Conservation (phyloP, 2,888 invertebrate species). For the Catocala fraxini region DNA sequence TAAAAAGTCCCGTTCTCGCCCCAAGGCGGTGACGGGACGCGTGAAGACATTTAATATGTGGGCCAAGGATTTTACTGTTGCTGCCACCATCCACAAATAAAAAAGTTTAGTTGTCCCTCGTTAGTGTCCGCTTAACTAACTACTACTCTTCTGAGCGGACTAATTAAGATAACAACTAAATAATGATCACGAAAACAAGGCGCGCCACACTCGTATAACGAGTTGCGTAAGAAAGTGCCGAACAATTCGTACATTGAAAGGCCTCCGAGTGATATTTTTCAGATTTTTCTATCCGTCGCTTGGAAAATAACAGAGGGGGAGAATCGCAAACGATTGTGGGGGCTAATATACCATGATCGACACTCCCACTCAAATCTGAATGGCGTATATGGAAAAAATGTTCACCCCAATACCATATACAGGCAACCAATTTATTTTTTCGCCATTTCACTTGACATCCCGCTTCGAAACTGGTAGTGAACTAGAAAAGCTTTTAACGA, state of each 20-base stretch:
- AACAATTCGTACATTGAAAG: conserved; percentile 18
- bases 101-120: conserved; percentile 32
- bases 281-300: conserved; percentile 24
- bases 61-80: conserved; percentile 38
- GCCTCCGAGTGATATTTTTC: conserved; percentile 27
- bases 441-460: conserved; percentile 27
- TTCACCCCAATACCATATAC: conserved; percentile 35
- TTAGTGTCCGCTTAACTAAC: conserved; percentile 26
- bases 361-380: conserved; percentile 39
- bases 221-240: conserved; percentile 2
- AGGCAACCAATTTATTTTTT: conserved; percentile 43
- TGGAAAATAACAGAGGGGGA: conserved; percentile 35
- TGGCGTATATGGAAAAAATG: conserved; percentile 34
- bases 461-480: conserved; percentile 13
- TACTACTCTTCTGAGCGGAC: conserved; percentile 6
- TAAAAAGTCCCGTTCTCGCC: conserved; percentile 50
- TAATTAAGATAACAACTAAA: conserved; percentile 17
- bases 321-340: conserved; percentile 36
- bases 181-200: conserved; percentile 3
- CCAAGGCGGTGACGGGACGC: conserved; percentile 42
- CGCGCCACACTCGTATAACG: neutral
- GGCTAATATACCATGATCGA: conserved; percentile 47
- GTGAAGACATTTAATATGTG: conserved; percentile 43
- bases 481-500: conserved; percentile 25
- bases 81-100: conserved; percentile 31